These are phyloP conservation scores for Coleophora deauratella DNA, from an alignment of 2,888 invertebrate species.

Conservation along the genomic window DNA sequence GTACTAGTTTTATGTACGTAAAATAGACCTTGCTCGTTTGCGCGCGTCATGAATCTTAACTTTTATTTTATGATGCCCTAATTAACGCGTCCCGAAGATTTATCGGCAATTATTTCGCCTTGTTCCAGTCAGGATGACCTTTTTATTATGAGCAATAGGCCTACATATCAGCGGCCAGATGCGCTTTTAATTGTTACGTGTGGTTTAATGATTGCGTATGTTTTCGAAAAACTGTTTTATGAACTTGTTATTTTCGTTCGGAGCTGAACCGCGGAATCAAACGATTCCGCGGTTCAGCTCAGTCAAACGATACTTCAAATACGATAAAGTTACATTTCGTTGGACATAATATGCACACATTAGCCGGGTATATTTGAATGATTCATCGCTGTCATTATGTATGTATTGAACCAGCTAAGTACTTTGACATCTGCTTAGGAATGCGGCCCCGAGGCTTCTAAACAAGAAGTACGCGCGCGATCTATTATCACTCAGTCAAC, in stretches of 20 bases:
- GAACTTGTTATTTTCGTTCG: conserved; percentile 24
- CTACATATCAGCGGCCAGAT: conserved; percentile 30
- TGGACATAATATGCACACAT: conserved; percentile 21
- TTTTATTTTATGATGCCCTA: conserved; percentile 11
- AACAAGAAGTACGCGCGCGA: conserved; percentile 34
- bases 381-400: conserved; percentile 12
- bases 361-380: conserved; percentile 15
- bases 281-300: conserved; percentile 13
- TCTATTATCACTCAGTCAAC: conserved; percentile 46
- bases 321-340: conserved; percentile 24
- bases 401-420: not conserved
- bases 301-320: conserved; percentile 21
- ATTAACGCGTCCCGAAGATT: conserved; percentile 21
- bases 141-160: conserved; percentile 33
- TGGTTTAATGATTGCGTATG: conserved; percentile 32
- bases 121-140: conserved; percentile 19
- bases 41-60: too few relatives aligned
- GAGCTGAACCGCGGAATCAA: conserved; percentile 27
- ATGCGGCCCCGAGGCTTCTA: conserved; percentile 53
- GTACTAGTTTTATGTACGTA: too few relatives aligned
- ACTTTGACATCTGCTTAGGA: conserved; percentile 60
- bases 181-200: conserved; percentile 31
- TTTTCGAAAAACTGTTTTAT: conserved; percentile 29
- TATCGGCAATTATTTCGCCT: conserved; percentile 29
- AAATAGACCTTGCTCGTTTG: too few relatives aligned